Evolutionary conservation across 1,140 invertebrate genomes (phyloP).

Genomic region (Drosophila triauraria): DNA sequence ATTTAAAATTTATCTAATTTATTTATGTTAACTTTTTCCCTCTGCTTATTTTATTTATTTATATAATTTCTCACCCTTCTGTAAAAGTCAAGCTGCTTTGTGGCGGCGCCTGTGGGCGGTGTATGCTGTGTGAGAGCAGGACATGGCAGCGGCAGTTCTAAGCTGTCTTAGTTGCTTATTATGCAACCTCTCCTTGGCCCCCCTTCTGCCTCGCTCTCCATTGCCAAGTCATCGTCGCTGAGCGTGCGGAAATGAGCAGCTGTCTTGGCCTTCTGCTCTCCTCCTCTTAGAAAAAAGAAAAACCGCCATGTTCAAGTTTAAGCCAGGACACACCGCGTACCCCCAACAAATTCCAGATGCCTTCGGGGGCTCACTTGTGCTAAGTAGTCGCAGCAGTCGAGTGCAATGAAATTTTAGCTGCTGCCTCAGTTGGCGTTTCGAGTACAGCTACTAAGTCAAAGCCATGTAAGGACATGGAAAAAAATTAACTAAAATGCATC

Average conservation of each 20-base stretch:
- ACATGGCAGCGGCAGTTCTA: conserved; percentile 71
- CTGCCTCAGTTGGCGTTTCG: conserved; percentile 38
- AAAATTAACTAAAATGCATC: background rate
- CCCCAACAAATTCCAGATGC: conserved; percentile 41
- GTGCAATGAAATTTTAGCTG: conserved; percentile 81
- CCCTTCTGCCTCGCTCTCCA: conserved; percentile 7
- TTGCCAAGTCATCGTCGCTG: conserved; percentile 73
- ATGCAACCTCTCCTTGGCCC: conserved; percentile 47
- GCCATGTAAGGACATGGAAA: conserved; percentile 13
- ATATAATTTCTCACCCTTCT: conserved; percentile 4
- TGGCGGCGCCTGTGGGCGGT: background rate
- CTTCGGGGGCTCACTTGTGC: conserved; percentile 73
- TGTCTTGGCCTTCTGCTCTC: conserved; percentile 57
- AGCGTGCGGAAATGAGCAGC: conserved; percentile 80
- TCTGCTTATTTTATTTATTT: background rate
- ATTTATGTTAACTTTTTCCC: too few relatives aligned
- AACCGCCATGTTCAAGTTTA: conserved; percentile 59
- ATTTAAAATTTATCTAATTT: background rate
- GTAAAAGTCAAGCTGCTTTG: background rate
- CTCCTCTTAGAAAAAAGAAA: conserved; percentile 11
- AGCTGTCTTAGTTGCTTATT: conserved; percentile 82
- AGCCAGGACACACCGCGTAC: conserved; percentile 27
- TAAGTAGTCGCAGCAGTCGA: conserved; percentile 78
- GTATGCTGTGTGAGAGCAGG: conserved; percentile 14
- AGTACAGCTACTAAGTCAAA: conserved; percentile 77